Percentiles rank a stretch among this genome's conserved stretches.
Conservation (phyloP, 2,797 vertebrate genomes). For the Mormyrops attenuatus region DNA sequence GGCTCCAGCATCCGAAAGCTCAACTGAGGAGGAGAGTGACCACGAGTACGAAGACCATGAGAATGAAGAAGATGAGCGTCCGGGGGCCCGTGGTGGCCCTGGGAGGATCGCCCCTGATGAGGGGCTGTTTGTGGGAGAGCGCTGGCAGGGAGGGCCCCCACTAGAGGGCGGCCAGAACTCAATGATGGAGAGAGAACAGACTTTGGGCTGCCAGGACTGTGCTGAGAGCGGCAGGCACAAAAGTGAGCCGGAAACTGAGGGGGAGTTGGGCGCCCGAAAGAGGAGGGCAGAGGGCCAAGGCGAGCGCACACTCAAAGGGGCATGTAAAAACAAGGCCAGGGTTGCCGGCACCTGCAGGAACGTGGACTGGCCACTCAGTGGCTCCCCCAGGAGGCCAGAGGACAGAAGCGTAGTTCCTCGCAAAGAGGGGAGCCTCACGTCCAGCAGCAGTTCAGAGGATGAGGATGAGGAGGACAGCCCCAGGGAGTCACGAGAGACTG, state of each 20-base stretch:
- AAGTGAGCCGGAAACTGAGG: constrained; percentile 43
- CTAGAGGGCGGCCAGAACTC: constrained; percentile 44
- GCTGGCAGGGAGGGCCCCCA: constrained; percentile 47
- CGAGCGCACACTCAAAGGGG: constrained; percentile 71
- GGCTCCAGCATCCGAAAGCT: constrained; percentile 79
- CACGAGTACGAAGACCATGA: constrained; percentile 70
- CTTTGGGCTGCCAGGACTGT: constrained; percentile 35
- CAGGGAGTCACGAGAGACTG: constrained; percentile 52
- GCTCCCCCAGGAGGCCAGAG: constrained; percentile 72
- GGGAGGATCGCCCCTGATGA: constrained; percentile 41
- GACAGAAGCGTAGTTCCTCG: constrained; percentile 62
- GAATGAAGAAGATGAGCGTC: constrained; percentile 45
- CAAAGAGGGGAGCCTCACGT: constrained; percentile 48
- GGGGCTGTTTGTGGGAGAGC: constrained; percentile 38
- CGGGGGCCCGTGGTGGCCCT: constrained; percentile 35
- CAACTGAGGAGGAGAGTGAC: constrained; percentile 78
- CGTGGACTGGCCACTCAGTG: constrained; percentile 71
- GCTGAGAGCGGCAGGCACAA: constrained; percentile 46
- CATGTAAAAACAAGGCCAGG: constrained; percentile 76
- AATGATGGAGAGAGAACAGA: constrained; percentile 41
- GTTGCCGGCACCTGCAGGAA: constrained; percentile 51
- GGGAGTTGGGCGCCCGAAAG: constrained; percentile 53
- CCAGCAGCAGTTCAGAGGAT: constrained; percentile 81
- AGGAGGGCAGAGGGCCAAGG: constrained; percentile 65
- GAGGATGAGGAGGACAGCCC: constrained; percentile 66